These are phyloP conservation scores for Xenops minutus DNA, from an alignment of 2,797 vertebrate species.

Conservation along the genomic window DNA sequence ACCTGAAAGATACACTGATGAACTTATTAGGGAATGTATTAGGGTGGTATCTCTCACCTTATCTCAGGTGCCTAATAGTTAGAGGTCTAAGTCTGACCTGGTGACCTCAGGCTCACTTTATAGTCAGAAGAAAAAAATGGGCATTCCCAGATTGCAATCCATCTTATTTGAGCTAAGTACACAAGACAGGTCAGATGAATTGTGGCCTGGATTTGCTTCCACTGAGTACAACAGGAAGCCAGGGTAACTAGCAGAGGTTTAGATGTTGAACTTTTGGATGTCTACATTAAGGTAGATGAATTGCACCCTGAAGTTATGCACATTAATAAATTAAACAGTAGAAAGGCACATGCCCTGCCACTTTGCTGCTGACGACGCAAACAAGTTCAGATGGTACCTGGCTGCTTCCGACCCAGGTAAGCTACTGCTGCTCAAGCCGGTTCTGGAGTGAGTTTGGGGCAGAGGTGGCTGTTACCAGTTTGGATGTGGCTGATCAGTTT, in stretches of 20 bases:
- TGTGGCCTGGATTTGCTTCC: conserved; percentile 55
- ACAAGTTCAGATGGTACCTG: background rate
- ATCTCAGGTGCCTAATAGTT: conserved; percentile 50
- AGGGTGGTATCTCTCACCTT: conserved; percentile 8
- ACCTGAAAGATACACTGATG: background rate
- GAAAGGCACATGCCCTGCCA: background rate
- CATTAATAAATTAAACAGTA: conserved; percentile 22
- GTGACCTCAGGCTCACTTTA: conserved; percentile 38
- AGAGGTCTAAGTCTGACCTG: conserved; percentile 34
- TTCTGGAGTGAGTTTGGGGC: background rate
- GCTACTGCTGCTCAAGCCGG: background rate
- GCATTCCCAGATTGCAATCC: conserved; percentile 43
- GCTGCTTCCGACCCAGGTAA: background rate
- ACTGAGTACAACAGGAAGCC: conserved; percentile 48
- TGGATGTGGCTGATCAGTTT: background rate
- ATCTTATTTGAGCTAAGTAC: conserved; percentile 57
- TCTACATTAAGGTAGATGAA: conserved; percentile 56
- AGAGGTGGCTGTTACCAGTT: background rate
- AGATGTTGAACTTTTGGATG: conserved; percentile 38
- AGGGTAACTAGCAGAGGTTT: conserved; percentile 31
- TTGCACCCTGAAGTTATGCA: conserved; percentile 30
- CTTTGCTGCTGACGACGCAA: background rate
- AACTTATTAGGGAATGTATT: background rate
- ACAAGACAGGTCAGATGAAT: conserved; percentile 58
- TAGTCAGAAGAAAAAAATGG: conserved; percentile 11